Base-by-base conservation (phyloP, 53 echinoderm and acorn worm genomes). In the Pentamera pediparva region DNA sequence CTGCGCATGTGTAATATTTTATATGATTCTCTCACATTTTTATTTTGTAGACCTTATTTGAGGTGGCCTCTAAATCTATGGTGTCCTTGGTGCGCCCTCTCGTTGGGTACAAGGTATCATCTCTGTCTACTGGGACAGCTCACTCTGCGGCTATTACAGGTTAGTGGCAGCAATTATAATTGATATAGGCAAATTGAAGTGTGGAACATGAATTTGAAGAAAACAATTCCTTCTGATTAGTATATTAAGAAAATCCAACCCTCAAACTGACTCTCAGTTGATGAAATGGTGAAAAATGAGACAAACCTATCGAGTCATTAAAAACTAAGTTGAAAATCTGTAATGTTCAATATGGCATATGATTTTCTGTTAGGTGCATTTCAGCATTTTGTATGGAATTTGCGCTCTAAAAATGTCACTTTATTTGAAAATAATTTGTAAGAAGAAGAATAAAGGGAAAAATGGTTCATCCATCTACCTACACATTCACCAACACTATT, bases 101-200 rank as follows among this genome's bases (percentile, higher is more conserved):
- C 33, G 91, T 74, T 40, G 79, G 98, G 37, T 88, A 92, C 35
- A 50, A 82, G 75, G 71, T 96, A 27, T 59, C 49, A 22, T 75
- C 77, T 22, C 67, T 86, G 22, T 85, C 98, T 25, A 75, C 91
- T 18, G 98, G 98, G 2, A 85, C 85, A 50, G 86, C 85, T 18
- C 98, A 96, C 61, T 87, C 98, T 0, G 98, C 91, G 35, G 91
- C 83, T 4, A 85, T 96, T 32, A 85, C 85, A 32, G 91, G 98
- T 96, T 62, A 70, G 75, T 75, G 40, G n/a, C 17, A 27, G 15
- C 3, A 57, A 57, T 2, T 21, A 26, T 13, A 30, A 57, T 30
- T 57, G 57, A 57, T 57, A 8, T 32, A 6, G 57, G 57, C 28
- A 45, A 57, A 57, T 57, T 22, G 57, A 57, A 45, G n/a, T 45